Base-by-base conservation (phyloP, 2,113 vertebrate species). In the Alosa alosa region DNA sequence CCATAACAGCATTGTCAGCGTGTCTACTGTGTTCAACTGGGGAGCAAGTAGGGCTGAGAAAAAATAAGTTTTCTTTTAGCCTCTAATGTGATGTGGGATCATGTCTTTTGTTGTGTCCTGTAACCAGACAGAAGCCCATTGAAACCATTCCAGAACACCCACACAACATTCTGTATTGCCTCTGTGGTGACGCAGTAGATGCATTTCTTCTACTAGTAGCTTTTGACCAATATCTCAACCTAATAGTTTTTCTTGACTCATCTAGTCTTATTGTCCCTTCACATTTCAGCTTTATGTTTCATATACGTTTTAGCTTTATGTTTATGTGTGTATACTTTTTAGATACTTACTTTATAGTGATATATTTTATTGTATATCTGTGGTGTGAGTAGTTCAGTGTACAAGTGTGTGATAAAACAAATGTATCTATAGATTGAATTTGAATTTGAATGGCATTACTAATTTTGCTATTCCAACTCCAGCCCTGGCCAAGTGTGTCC, bases 401-500 rank as follows among this genome's bases (percentile, higher is more conserved):
- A 17, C 52, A 60, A 55, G 52, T 55, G 4, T 55, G 17, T 60
- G 20, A 22, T 49, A 49, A 49, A 49, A 49, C 9, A 49, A 49
- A 49, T 49, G 11, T 49, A 11, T 49, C 9, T 49, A 49, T 47
- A 47, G 10, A 47, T 49, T 13, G 11, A 49, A 49, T 49, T 47
- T 47, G 46, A 47, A 44, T 52, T 57, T 57, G 17, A 39, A 39
- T 36, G 10, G 72, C 25, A 39, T 78, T 0, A 78, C 31, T 78
- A 11, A 31, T 44, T 86, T 55, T 85, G 36, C 91, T 82, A 91
- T 17, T 86, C 45, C 72, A 41, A 15, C 86, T 31, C 50, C 91
- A 99, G 98, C 98, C 98, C 36, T 99, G 98, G 98, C 98, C 98
- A 87, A 99, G 96, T 0, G 97, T 99, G 83, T 99, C 98, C 88